Base-by-base conservation (phyloP, 2,113 vertebrate species). In the Cyprinodon brontotheroides region DNA sequence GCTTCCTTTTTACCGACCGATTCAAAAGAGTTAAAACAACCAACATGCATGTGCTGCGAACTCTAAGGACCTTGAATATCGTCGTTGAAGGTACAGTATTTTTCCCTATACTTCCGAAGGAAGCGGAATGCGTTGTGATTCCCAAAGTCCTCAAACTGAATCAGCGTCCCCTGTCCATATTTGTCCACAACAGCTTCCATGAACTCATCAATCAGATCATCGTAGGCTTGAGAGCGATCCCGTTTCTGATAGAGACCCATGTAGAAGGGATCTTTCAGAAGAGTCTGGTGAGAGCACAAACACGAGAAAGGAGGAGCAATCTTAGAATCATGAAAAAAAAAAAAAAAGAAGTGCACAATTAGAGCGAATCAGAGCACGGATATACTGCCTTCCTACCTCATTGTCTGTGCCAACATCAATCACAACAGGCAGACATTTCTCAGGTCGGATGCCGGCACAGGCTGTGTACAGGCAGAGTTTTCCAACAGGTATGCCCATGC, bases 71-170 rank as follows among this genome's bases (percentile, higher is more conserved):
- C 98, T 95, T 99, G 98, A 75, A 99, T 99, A 39, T 99, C 98
- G 0, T 99, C 98, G 7, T 99, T 99, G 93, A 99, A 99, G 79
- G 97, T 99, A 62, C 98, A 99, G 65, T 98, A 99, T 79, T 97
- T 98, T 87, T 99, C 95, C 66, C 95, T 89, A 86, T 99, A 99
- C 75, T 96, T 99, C 62, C 96, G 94, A 12, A 99, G 88, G 75
- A 99, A 98, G 4, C 97, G 95, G 87, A 99, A 99, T 1, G 98
- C 98, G 0, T 99, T 99, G 93, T 98, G 97, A 92, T 99, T 99
- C 36, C 98, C 98, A 74, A 99, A 99, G 90, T 99, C 98, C 77
- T 99, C 98, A 87, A 99, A 99, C 39, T 99, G 98, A 89, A 99
- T 99, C 14, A 99, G 95, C 0, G 96, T 98, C 89, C 95, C 96